Base-by-base conservation (phyloP, 2,888 invertebrate genomes). In the Xestia sexstrigata region DNA sequence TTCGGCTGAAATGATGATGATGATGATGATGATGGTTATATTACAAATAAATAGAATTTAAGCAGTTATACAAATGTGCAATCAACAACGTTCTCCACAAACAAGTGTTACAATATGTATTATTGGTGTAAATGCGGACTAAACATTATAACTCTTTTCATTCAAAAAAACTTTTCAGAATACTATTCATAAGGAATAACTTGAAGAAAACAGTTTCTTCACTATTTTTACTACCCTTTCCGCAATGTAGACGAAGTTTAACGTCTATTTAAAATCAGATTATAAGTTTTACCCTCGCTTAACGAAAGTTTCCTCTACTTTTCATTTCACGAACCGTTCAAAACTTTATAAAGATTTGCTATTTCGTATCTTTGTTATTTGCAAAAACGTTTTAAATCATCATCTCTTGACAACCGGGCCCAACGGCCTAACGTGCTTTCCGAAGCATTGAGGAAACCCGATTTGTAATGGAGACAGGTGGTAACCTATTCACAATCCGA, bases 271-370 rank as follows among this genome's bases (percentile, higher is more conserved):
- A 17, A n/a, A 65, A 65, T 65, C 65, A 42, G 65, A 65, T 65
- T 65, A 65, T n/a, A 65, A 65, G 42, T 65, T 65, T 42, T n/a
- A 42, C n/a, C 65, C 42, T n/a, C 65, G 23, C 42, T 42, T 65
- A n/a, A n/a, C 42, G 65, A 42, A 65, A 65, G 63, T 65, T 65
- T 15, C 15, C n/a, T 65, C 15, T 3, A 8, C 65, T 7, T n/a
- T 65, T 42, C 3, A 42, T 65, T 65, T 65, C 65, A n/a, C n/a
- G 42, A 65, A 42, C n/a, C 13, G 65, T 65, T 65, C 65, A 15
- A 65, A 65, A 65, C 65, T 65, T 42, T 42, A 42, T 42, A 42
- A 65, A 65, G 13, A n/a, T 63, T 63, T 39, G 63, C 15, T 65
- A n/a, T 15, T 65, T 42, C 42, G 42, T 15, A n/a, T 17, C n/a